phyloP scores from a whole-genome alignment of 2,888 invertebrate species.

The Idaea dimidiata region DNA sequence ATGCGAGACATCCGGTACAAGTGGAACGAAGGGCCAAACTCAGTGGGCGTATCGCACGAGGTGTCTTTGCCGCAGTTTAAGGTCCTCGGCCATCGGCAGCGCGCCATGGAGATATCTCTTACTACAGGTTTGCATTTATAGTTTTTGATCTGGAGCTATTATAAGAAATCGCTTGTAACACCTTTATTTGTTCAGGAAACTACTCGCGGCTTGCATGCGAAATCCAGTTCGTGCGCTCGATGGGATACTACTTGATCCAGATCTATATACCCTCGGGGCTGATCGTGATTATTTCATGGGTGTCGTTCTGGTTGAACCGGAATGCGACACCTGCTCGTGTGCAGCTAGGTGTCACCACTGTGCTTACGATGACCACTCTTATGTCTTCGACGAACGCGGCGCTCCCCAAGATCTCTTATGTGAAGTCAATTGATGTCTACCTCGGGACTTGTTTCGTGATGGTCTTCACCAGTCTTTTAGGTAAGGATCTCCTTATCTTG shows the following conservation, averaged over 20 bases:
- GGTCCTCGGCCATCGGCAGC: slow-evolving; percentile 95
- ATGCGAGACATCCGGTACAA: slow-evolving; percentile 97
- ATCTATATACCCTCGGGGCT: slow-evolving; percentile 97
- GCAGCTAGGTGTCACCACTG: slow-evolving; percentile 95
- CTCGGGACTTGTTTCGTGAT: slow-evolving; percentile 98
- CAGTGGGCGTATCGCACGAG: slow-evolving; percentile 95
- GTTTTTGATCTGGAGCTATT: neutral
- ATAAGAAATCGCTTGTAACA: slow-evolving; percentile 7
- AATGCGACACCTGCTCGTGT: slow-evolving; percentile 96
- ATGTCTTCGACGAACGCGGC: slow-evolving; percentile 97
- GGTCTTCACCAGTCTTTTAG: slow-evolving; percentile 96
- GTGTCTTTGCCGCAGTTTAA: slow-evolving; percentile 97
- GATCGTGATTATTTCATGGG: slow-evolving; percentile 97
- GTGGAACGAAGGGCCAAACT: slow-evolving; percentile 95
- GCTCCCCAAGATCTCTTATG: slow-evolving; percentile 97
- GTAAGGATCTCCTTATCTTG: slow-evolving; percentile 68
- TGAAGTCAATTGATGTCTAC: slow-evolving; percentile 97
- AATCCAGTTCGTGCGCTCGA: slow-evolving; percentile 96
- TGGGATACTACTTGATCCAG: slow-evolving; percentile 98
- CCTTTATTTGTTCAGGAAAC: slow-evolving; percentile 83
- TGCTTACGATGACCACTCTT: slow-evolving; percentile 97
- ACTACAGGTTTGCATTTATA: slow-evolving; percentile 87
- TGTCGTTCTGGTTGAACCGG: slow-evolving; percentile 95
- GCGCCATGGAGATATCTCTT: slow-evolving; percentile 95
- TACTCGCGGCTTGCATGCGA: slow-evolving; percentile 95